phyloP scores from a whole-genome alignment of 2,888 invertebrate genomes.

The Meiosimyza platycephala region DNA sequence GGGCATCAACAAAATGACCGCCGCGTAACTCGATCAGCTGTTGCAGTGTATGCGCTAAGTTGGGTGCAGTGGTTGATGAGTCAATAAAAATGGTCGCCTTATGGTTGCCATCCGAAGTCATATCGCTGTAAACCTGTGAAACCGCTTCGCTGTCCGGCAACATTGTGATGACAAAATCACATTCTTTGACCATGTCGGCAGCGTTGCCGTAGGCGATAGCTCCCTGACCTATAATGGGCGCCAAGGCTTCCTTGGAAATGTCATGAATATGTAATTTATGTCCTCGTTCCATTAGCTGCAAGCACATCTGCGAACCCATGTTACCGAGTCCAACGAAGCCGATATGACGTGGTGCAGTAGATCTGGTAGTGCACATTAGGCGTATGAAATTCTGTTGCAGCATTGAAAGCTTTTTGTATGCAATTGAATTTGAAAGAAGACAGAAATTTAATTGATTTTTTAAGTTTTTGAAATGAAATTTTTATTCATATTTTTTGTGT shows the following conservation, averaged over 20 bases:
- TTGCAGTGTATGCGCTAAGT: slow-evolving; percentile 77
- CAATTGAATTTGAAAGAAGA: neutral
- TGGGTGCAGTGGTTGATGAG: slow-evolving; percentile 94
- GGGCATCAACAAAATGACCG: slow-evolving; percentile 88
- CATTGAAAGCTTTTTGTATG: slow-evolving; percentile 43
- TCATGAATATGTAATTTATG: slow-evolving; percentile 86
- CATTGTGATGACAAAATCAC: slow-evolving; percentile 91
- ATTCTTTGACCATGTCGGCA: slow-evolving; percentile 80
- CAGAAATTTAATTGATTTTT: neutral
- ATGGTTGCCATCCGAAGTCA: slow-evolving; percentile 70
- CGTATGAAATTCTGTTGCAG: slow-evolving; percentile 39
- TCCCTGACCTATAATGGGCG: slow-evolving; percentile 74
- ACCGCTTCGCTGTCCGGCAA: slow-evolving; percentile 90
- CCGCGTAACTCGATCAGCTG: slow-evolving; percentile 74
- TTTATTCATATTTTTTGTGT: too few species aligned
- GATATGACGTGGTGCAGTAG: slow-evolving; percentile 69
- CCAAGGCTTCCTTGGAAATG: slow-evolving; percentile 74
- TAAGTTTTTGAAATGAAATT: too few species aligned
- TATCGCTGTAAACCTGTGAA: slow-evolving; percentile 75
- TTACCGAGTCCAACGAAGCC: slow-evolving; percentile 96
- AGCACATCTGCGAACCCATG: slow-evolving; percentile 97
- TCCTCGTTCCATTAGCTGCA: slow-evolving; percentile 87
- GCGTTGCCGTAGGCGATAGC: slow-evolving; percentile 77
- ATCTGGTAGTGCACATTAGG: slow-evolving; percentile 54
- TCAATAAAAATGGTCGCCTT: slow-evolving; percentile 82